These are phyloP conservation scores for Philereme transversata DNA, from an alignment of 2,888 invertebrate genomes.

Conservation along the genomic window DNA sequence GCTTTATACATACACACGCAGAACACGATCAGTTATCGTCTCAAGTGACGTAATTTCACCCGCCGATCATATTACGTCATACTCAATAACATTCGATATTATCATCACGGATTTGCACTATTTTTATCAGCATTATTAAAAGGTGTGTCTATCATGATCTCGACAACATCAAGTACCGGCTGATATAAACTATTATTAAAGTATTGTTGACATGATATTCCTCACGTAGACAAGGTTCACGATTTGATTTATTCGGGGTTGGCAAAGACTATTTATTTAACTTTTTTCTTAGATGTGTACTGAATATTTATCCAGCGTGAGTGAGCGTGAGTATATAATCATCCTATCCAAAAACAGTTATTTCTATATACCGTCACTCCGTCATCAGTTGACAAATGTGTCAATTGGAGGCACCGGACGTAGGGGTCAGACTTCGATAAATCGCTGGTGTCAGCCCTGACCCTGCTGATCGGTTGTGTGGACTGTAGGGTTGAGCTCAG, in stretches of 20 bases:
- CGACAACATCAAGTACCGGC: constrained; percentile 1
- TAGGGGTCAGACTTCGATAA: constrained; percentile 56
- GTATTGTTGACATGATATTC: constrained; percentile 15
- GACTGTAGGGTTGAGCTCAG: constrained; percentile 20
- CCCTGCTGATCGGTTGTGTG: constrained; percentile 32
- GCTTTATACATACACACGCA: too few species aligned
- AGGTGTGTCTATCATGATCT: constrained; percentile 10
- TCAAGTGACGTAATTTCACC: neutral
- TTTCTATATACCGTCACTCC: constrained; percentile 22
- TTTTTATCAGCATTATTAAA: constrained; percentile 6
- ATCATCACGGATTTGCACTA: constrained; percentile 4
- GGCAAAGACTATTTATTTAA: too few species aligned
- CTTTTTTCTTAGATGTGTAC: too few species aligned
- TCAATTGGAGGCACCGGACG: constrained; percentile 67
- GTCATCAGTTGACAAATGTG: constrained; percentile 67
- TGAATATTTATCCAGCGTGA: too few species aligned
- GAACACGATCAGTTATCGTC: too few species aligned
- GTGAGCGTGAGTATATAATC: too few species aligned
- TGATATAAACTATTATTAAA: constrained; percentile 10
- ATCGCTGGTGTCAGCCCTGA: constrained; percentile 60
- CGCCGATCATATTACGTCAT: constrained; percentile 1
- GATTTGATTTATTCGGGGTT: too few species aligned
- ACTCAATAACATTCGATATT: constrained; percentile 6
- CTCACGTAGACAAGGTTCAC: constrained; percentile 14
- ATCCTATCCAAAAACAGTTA: neutral